Evolutionary conservation across 2,888 invertebrate genomes (phyloP).

Genomic region (Netelia melanura): DNA sequence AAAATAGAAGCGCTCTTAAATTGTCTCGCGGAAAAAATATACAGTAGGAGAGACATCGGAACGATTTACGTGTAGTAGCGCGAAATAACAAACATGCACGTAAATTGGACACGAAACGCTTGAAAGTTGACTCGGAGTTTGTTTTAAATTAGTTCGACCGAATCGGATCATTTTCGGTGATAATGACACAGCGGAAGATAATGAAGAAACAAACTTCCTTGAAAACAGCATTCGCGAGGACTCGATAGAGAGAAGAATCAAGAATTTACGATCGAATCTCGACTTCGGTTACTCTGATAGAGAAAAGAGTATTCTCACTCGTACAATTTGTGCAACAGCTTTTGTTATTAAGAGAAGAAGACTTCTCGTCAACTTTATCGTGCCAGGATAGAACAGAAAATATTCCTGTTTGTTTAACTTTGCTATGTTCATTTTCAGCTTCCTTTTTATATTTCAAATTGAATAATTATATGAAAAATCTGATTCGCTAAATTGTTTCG

Average conservation of each 20-base stretch:
- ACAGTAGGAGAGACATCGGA: neutral
- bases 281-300: slow-evolving; percentile 3
- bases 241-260: neutral
- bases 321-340: neutral
- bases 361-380: slow-evolving; percentile 6
- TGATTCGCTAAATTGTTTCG: slow-evolving; percentile 47
- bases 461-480: slow-evolving; percentile 51
- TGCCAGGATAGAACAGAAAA: slow-evolving; percentile 5
- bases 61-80: neutral
- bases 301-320: slow-evolving; percentile 47
- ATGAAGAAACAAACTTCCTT: neutral
- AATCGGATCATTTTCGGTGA: neutral
- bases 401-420: slow-evolving; percentile 28
- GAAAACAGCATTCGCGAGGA: neutral
- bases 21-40: neutral
- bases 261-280: neutral
- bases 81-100: neutral
- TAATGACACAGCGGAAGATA: neutral
- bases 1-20: neutral
- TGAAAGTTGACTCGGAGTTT: neutral
- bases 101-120: neutral
- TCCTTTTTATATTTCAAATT: slow-evolving; percentile 42
- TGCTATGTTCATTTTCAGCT: slow-evolving; percentile 20
- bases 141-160: neutral
- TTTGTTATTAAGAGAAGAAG: slow-evolving; percentile 18